Evolutionary conservation across 2,797 vertebrate species (phyloP).

Genomic region (Luscinia luscinia): DNA sequence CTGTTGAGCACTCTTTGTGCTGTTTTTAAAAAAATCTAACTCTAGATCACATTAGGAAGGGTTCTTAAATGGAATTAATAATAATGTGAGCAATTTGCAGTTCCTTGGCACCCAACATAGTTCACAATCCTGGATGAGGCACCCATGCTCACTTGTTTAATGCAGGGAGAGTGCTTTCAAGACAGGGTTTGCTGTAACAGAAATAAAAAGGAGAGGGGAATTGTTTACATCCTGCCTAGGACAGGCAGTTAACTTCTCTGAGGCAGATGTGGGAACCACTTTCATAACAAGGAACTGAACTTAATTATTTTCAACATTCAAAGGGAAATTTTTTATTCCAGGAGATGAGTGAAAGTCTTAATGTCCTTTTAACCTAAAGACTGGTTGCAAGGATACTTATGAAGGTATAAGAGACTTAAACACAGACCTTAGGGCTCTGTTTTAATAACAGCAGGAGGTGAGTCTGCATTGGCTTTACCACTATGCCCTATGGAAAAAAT

Average conservation of each 20-base stretch:
- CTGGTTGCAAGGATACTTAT: not conserved
- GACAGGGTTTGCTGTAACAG: not conserved
- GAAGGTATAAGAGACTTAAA: not conserved
- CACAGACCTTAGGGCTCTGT: not conserved
- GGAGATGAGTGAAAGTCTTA: not conserved
- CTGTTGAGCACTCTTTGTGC: not conserved
- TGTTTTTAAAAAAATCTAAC: not conserved
- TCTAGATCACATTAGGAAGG: not conserved
- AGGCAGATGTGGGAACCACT: not conserved
- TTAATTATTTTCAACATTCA: not conserved
- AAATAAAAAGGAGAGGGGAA: not conserved
- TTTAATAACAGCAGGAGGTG: not conserved
- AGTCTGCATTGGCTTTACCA: not conserved
- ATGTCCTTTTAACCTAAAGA: not conserved
- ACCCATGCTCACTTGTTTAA: not conserved
- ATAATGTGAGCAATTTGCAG: not conserved
- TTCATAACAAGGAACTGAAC: not conserved
- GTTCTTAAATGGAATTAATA: not conserved
- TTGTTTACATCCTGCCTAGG: not conserved
- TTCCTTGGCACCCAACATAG: not conserved
- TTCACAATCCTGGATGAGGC: not conserved
- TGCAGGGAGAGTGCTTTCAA: not conserved
- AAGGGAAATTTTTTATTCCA: not conserved
- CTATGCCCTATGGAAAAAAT: not conserved
- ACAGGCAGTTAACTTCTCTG: not conserved